Conservation (phyloP, 2,888 invertebrate species). For the Acronicta aceris region DNA sequence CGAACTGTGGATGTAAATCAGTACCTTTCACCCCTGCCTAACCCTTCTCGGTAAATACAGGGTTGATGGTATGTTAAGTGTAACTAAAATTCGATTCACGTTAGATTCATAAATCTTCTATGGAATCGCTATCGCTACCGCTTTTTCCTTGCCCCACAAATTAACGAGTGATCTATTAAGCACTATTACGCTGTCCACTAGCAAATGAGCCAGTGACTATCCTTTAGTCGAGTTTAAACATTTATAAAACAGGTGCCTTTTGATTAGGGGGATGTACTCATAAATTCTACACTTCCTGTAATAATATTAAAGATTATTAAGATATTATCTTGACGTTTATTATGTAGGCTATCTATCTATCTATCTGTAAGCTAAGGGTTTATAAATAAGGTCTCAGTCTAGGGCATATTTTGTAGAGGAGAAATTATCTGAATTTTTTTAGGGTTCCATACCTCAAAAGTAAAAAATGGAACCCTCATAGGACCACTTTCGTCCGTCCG, state of each 20-base stretch:
- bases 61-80: no score
- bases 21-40: no score
- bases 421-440: no score
- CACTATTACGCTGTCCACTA: constrained; percentile 17
- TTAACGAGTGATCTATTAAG: constrained; percentile 14
- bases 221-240: constrained; percentile 6
- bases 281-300: constrained; percentile 8
- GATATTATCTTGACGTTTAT: constrained; percentile 16
- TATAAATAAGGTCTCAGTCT: background rate
- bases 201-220: constrained; percentile 30
- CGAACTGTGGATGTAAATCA: no score
- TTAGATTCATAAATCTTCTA: no score
- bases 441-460: no score
- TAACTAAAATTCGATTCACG: no score
- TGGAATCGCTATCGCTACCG: constrained; percentile 1
- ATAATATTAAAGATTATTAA: constrained; percentile 22
- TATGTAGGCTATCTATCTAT: constrained; percentile 19
- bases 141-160: background rate
- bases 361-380: background rate
- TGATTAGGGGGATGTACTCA: constrained; percentile 21
- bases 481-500: no score
- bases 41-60: no score
- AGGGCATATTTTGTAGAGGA: no score
- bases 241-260: constrained; percentile 14
- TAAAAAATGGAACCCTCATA: no score